Evolutionary conservation across 2,113 vertebrate species (phyloP).

Genomic region (Prinia subflava): DNA sequence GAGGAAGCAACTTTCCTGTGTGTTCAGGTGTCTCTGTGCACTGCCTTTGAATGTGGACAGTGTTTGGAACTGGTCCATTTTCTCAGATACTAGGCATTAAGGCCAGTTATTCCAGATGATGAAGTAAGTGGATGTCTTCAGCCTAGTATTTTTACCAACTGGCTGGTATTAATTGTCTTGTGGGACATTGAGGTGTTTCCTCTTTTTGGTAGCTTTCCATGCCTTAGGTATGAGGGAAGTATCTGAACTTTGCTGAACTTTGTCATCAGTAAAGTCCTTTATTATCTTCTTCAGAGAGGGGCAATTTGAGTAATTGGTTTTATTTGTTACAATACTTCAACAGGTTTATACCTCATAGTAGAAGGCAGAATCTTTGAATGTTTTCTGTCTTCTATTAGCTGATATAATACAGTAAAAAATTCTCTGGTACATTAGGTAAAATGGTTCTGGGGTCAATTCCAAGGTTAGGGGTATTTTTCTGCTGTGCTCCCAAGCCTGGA

Average conservation of each 20-base stretch:
- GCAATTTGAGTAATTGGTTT: neutral
- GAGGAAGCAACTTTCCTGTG: neutral
- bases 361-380: neutral
- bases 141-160: neutral
- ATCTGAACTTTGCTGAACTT: slow-evolving; percentile 22
- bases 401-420: neutral
- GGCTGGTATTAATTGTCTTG: neutral
- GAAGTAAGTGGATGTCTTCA: neutral
- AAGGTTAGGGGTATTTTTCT: neutral
- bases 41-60: neutral
- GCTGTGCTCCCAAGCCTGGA: neutral
- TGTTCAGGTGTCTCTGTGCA: neutral
- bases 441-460: neutral
- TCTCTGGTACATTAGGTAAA: neutral
- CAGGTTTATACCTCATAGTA: neutral
- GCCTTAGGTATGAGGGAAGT: neutral
- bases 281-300: neutral
- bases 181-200: neutral
- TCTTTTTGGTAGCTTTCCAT: neutral
- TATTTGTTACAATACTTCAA: neutral
- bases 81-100: neutral
- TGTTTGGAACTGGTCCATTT: neutral
- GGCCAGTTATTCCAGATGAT: neutral
- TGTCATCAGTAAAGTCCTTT: neutral
- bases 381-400: neutral